phyloP scores from a whole-genome alignment of 1,140 invertebrate species.

The Riptortus pedestris region DNA sequence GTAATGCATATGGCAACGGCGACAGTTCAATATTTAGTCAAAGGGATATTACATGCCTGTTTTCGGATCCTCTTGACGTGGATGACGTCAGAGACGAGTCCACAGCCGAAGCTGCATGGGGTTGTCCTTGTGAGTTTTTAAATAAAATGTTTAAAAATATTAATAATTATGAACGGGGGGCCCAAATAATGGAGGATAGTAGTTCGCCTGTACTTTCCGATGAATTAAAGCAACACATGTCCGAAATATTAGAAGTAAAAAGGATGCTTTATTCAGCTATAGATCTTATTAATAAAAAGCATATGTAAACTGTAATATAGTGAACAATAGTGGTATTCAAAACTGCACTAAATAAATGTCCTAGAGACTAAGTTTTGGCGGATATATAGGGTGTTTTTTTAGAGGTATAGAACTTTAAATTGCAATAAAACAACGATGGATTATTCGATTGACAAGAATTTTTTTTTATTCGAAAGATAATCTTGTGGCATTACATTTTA shows the following conservation, averaged over 20 bases:
- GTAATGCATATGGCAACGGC: neutral
- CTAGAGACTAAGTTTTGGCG: too few relatives aligned
- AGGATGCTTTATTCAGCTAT: neutral
- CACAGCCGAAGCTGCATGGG: neutral
- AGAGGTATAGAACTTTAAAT: too few relatives aligned
- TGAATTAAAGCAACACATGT: neutral
- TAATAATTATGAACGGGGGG: neutral
- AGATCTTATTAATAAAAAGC: neutral
- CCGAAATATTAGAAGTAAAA: neutral
- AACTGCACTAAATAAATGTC: too few relatives aligned
- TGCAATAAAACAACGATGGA: too few relatives aligned
- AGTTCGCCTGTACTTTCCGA: neutral
- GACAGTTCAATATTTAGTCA: neutral
- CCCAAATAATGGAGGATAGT: neutral
- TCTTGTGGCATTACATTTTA: too few relatives aligned
- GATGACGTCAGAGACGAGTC: neutral
- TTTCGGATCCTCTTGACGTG: neutral
- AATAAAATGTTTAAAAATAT: neutral
- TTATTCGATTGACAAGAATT: too few relatives aligned
- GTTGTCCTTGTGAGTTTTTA: neutral
- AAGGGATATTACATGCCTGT: too few relatives aligned
- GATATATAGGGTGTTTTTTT: too few relatives aligned
- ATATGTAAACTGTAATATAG: too few relatives aligned
- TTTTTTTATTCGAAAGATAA: too few relatives aligned
- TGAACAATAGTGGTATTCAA: too few relatives aligned